Evolutionary conservation across 2,888 invertebrate species (phyloP), one percentile per base, ranked within the genome.

Genomic region (Trichopria drosophilae): DNA sequence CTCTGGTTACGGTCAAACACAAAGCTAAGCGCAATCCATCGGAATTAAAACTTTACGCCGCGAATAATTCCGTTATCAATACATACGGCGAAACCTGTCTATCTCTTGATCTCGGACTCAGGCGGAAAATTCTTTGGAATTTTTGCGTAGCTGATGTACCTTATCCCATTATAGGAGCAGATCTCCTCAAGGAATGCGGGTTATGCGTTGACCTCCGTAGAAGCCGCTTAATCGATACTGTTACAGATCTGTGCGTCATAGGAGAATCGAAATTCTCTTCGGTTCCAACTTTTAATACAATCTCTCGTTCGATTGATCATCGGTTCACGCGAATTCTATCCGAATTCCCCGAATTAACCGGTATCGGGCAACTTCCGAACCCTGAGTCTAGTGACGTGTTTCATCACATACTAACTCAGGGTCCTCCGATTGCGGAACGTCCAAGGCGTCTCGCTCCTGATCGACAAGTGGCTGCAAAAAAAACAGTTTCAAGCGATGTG

Each of bases 351-450:
- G 50, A 55, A 22, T 31, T 51, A n/a, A 43, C 51, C 2, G 41
- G 35, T 12, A 47, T 39, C 31, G 40, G 23, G n/a, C 42, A 50
- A 37, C 63, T 31, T n/a, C 31, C 12, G 2, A 23, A 16, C 5
- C 45, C 44, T 3, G 32, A n/a, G 29, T 16, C 13, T 16, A n/a
- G 13, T 6, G 39, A 23, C 15, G 60, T 66, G 1, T 16, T 16
- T 1, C 71, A 68, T 46, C 53, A 59, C 29, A 69, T 71, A 3
- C 59, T 63, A 47, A 69, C n/a, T n/a, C n/a, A n/a, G n/a, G n/a
- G n/a, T n/a, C n/a, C n/a, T n/a, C n/a, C n/a, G n/a, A n/a, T n/a
- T n/a, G n/a, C n/a, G n/a, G n/a, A n/a, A n/a, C n/a, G n/a, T n/a
- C n/a, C n/a, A n/a, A n/a, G n/a, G n/a, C n/a, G n/a, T n/a, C n/a